Evolutionary conservation across 2,888 invertebrate species (phyloP), one percentile per base, ranked within the genome.

Genomic region (Sabatieria punctata): DNA sequence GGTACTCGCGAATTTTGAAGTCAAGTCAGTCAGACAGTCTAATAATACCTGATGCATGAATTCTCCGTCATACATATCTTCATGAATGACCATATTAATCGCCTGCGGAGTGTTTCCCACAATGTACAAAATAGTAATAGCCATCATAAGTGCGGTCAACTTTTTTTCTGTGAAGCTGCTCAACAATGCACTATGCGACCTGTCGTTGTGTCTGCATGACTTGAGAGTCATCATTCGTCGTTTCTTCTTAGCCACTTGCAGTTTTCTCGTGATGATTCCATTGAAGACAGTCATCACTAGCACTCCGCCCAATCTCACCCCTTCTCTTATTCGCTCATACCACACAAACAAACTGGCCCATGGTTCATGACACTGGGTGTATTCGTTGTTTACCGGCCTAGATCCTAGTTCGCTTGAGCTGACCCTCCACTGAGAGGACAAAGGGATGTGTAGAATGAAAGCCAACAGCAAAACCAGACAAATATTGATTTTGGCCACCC

Each of bases 91-190:
- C 62, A 63, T 63, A 22, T 60, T 56, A 19, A 58, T 51, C 38
- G 58, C 59, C 47, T 61, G 60, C 8, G 63, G 63, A 11, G 62
- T 43, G 41, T 62, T 62, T 22, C 62, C 63, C 4, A 60, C 40
- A 3, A 59, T 47, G 51, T 58, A 63, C 37, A 63, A 58, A 15
- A 61, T 24, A 45, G 62, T 59, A 36, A 63, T 63, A 1, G 51
- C 52, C 2, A 57, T 48, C 62, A 62, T 62, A 33, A 62, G 41
- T 1, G 55, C 57, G 0, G 62, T 61, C 26, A 62, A 47, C 44
- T 59, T 58, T 49, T 57, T 58, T 40, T 63, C 62, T 1, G 60
- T 57, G 49, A 61, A 63, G 26, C 55, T 55, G 30, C 48, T 51
- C 37, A 59, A 49, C 8, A 11, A 30, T 11, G 8, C 30, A 15